phyloP scores from a whole-genome alignment of 2,113 vertebrate genomes.

The Centrocercus urophasianus region DNA sequence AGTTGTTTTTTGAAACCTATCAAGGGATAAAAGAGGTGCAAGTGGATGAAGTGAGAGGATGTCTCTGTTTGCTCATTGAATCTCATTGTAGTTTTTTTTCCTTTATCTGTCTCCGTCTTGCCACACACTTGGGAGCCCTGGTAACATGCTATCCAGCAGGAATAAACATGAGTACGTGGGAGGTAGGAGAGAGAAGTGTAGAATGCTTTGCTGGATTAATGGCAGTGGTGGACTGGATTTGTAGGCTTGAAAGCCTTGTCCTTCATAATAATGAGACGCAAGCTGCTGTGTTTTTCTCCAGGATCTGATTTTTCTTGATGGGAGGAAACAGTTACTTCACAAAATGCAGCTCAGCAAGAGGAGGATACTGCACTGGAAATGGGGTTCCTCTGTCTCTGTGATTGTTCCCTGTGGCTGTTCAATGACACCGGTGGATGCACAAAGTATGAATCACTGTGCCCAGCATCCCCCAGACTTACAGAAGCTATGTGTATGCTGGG shows the following conservation, averaged over 20 bases:
- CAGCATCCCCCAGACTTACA: rapidly evolving
- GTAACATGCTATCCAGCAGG: not conserved
- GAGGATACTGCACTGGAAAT: not conserved
- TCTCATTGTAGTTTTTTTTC: not conserved
- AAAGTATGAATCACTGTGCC: not conserved
- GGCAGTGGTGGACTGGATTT: not conserved
- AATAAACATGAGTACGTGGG: not conserved
- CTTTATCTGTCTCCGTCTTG: not conserved
- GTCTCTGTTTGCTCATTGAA: not conserved
- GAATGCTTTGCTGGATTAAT: not conserved
- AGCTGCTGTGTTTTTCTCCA: not conserved
- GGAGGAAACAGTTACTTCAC: not conserved
- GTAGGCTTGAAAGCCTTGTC: not conserved
- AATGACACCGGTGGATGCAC: no score
- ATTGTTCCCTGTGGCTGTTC: not conserved
- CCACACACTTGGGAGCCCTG: not conserved
- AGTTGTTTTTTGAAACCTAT: not conserved
- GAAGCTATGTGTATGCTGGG: not conserved
- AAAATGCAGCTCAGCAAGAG: not conserved
- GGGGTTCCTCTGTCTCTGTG: not conserved
- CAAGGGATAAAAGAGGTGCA: not conserved
- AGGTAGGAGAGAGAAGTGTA: not conserved
- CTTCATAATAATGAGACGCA: not conserved
- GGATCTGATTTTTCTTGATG: not conserved
- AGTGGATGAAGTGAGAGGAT: not conserved